A percentile compares a stretch with the other conserved stretches of the same genome.
Conservation (phyloP, 2,888 invertebrate genomes). For the Zele albiditarsus region DNA sequence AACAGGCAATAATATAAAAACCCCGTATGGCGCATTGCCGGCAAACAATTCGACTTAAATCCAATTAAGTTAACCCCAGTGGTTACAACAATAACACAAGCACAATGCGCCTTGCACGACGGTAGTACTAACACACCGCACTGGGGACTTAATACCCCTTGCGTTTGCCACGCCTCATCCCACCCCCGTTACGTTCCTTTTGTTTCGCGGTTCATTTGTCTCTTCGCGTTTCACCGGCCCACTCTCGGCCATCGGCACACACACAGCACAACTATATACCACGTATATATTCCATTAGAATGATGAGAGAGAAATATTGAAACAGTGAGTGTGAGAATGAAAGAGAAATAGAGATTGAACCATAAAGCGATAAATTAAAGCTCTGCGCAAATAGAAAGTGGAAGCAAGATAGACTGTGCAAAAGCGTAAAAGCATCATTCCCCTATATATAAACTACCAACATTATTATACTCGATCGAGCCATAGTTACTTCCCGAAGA, state of each 20-base stretch:
- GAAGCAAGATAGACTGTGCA: slow-evolving; percentile 44
- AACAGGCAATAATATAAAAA: neutral
- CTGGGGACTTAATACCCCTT: slow-evolving; percentile 64
- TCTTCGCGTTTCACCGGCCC: slow-evolving; percentile 46
- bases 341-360: slow-evolving; percentile 49
- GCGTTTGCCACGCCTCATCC: slow-evolving; percentile 65
- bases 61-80: slow-evolving; percentile 68
- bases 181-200: slow-evolving; percentile 61
- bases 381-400: slow-evolving; percentile 42
- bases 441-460: slow-evolving; percentile 58
- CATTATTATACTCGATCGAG: slow-evolving; percentile 63
- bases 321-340: slow-evolving; percentile 33
- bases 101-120: slow-evolving; percentile 56
- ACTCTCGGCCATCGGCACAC: slow-evolving; percentile 25
- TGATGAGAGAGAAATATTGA: slow-evolving; percentile 14
- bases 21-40: neutral
- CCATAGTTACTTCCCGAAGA: slow-evolving; percentile 42
- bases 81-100: slow-evolving; percentile 66
- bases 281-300: neutral
- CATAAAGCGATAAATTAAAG: slow-evolving; percentile 69
- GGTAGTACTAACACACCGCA: slow-evolving; percentile 37
- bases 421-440: slow-evolving; percentile 67
- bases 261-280: neutral
- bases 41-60: slow-evolving; percentile 62
- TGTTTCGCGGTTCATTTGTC: slow-evolving; percentile 72